Base-by-base conservation (phyloP, 2,113 vertebrate genomes). In the Chitala chitala region DNA sequence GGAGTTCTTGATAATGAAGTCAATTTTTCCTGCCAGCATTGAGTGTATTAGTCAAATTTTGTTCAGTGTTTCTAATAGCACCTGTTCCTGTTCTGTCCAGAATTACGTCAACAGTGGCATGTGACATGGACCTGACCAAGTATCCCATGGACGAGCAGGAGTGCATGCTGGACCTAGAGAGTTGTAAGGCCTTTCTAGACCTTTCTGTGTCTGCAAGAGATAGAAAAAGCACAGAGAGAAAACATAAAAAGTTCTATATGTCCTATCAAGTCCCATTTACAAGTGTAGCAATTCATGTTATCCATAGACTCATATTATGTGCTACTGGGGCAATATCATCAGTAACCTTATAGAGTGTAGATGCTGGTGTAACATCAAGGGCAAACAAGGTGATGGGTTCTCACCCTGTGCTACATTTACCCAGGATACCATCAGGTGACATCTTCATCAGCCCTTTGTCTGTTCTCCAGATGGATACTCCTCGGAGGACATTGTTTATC, bases 131-230 rank as follows among this genome's bases (percentile, higher is more conserved):
- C 83, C 91, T 99, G 3, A 95, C 96, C 82, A 99, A 98, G 79
- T 99, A 99, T 5, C 96, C 96, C 0, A 94, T 99, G 95, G 96
- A 99, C 1, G 96, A 99, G 73, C 96, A 99, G 80, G 96, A 99
- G 31, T 98, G 96, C 77, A 95, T 95, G 93, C 69, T 99, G 83
- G 95, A 98, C 76, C 84, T 99, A 80, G 96, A 98, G 80, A 99
- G 96, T 89, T 99, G 96, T 99, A 87, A 93, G 95, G 15, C 92
- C 55, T 38, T 12, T 3, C 5, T 3, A n/a, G 58, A 61, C 5
- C 5, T 33, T 44, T 50, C 31, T 65, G 3, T 61, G 17, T 33
- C 31, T 72, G 24, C 40, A 56, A 70, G 33, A 59, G 77, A 12
- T 77, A 33, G 13, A 22, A 36, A 31, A 7, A 13, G 69, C 54